Base-by-base conservation (phyloP, 2,797 vertebrate species). In the Alcedo quadribrachys region DNA sequence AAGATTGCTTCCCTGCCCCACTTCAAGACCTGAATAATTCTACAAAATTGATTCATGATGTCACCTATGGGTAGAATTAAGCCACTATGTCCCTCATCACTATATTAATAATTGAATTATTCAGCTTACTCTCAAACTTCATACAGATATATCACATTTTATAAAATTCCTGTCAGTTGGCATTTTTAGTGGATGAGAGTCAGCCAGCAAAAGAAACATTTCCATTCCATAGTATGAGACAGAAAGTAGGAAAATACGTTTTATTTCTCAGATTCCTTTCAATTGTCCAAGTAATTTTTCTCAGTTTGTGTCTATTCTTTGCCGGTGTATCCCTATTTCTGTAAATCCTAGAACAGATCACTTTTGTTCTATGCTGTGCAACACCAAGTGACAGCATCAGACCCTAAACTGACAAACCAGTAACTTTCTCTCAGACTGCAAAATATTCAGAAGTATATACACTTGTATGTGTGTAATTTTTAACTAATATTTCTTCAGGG, bases 11-110 rank as follows among this genome's bases (percentile, higher is more conserved):
- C 61, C 66, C 90, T 83, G 84, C 70, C 82, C 89, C 68, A 43
- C 90, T 95, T 97, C 84, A 78, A 94, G 96, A 53, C 75, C 70
- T 89, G 61, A 94, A 81, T 92, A 96, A 87, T 85, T 95, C 91
- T 76, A 87, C 83, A 82, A 95, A 94, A 92, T 82, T 71, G 87
- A 78, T 88, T 71, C 80, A 58, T 81, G 81, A 81, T 92, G 89
- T 97, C 92, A 85, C 90, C 88, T 88, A 71, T 55, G 68, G 80
- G 71, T 80, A 82, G 94, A 91, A 89, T 78, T 87, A 91, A 93
- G 76, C 46, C 89, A 95, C 95, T 85, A 81, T 53, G 70, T 92
- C 87, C 93, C 76, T 94, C 88, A 77, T 90, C 80, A 60, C 67
- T 93, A 14, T 89, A 65, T 94, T 96, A 94, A 93, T 95, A 76